Evolutionary conservation across 2,888 invertebrate genomes (phyloP).

Genomic region (Agonum fuliginosum): DNA sequence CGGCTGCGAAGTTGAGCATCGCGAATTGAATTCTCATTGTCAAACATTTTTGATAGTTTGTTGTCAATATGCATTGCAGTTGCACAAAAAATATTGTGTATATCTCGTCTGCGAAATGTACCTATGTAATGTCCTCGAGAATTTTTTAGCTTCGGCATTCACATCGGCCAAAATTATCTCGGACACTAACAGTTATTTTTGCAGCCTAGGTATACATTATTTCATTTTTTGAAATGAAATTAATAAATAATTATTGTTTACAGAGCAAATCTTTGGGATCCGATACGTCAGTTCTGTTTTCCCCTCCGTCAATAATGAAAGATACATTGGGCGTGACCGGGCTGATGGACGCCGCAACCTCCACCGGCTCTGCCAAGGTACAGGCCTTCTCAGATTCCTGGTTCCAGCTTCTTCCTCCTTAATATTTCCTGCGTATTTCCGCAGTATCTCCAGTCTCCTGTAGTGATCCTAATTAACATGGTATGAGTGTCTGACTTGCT

Average conservation of each 20-base stretch:
- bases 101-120: no score
- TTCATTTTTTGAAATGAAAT: slow-evolving; percentile 31
- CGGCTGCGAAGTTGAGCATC: no score
- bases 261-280: slow-evolving; percentile 91
- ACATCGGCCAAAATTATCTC: no score
- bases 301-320: slow-evolving; percentile 91
- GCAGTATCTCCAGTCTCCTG: slow-evolving; percentile 14
- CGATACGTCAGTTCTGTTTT: slow-evolving; percentile 86
- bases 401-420: slow-evolving; percentile 58
- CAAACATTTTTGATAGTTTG: no score
- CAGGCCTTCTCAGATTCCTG: slow-evolving; percentile 57
- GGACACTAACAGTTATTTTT: no score
- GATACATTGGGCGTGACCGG: slow-evolving; percentile 83
- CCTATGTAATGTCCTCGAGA: no score
- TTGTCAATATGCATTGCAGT: no score
- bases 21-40: no score
- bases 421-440: slow-evolving; percentile 10
- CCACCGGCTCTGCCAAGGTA: slow-evolving; percentile 72
- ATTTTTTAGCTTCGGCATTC: no score
- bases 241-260: slow-evolving; percentile 69
- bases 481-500: slow-evolving; percentile 53
- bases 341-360: slow-evolving; percentile 75
- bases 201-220: no score
- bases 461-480: slow-evolving; percentile 57
- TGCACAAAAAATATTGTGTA: no score